Base-by-base conservation (phyloP, 2,797 vertebrate genomes). In the Parambassis ranga region DNA sequence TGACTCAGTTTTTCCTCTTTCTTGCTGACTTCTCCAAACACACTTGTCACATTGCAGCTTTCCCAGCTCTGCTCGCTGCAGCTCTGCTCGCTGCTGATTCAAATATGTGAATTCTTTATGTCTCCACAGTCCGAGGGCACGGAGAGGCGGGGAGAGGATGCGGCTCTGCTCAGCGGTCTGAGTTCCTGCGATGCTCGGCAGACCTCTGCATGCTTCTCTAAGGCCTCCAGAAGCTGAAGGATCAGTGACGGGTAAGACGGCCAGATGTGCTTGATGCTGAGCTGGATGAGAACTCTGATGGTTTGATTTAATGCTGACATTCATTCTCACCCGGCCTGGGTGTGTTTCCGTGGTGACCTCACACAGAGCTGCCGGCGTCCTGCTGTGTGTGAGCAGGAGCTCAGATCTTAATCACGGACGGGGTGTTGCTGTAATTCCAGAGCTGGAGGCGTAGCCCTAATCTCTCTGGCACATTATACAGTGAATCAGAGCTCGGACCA, bases 1-100 rank as follows among this genome's bases (percentile, higher is more conserved):
- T 89, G 88, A 89, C 78, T 90, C 87, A 85, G 77, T 72, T 67
- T 87, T 90, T 89, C 87, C 87, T 62, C 42, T 55, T 83, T 85
- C 63, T 70, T 28, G 10, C 79, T 44, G 63, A 78, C 68, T 78
- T 77, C 60, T 57, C 53, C 83, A 81, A 85, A 85, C 83, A 86
- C 67, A 58, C 53, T 82, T 84, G 80, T 86, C 65, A 75, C 83
- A 75, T 68, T 79, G 85, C 60, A 75, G 60, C 72, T 78, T 83
- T 87, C 87, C 68, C 76, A 60, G 43, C 64, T 79, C 66, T 58
- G 27, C 49, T 70, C 20, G 4, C 55, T 41, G 33, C 43, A 50
- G 69, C 32, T 61, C 30, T 33, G 61, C 47, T 59, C 33, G 61
- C 47, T 59, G 71, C 79, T 73, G 74, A 81, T 57, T 80, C 64